phyloP scores from a whole-genome alignment of 1,140 invertebrate genomes.

The Pseudomyrmex pallidus region DNA sequence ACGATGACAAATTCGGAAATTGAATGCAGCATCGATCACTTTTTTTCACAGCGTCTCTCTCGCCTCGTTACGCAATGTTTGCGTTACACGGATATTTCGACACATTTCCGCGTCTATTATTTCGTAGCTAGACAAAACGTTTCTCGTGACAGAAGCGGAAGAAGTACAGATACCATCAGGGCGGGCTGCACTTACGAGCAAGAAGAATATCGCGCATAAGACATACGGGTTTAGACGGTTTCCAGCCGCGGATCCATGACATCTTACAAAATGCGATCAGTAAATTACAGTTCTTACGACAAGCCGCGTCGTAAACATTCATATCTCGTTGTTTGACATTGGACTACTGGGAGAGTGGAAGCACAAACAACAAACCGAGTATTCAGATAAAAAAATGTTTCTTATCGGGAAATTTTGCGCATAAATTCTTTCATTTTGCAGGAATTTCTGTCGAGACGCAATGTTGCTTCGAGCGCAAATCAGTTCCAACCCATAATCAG shows the following conservation, averaged over 20 bases:
- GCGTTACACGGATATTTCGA: slow-evolving; percentile 45
- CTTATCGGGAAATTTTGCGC: slow-evolving; percentile 47
- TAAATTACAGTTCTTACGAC: slow-evolving; percentile 66
- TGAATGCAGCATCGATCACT: slow-evolving; percentile 34
- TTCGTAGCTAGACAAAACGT: slow-evolving; percentile 49
- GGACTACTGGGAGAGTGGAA: neutral
- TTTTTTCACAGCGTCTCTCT: slow-evolving; percentile 23
- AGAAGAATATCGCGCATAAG: slow-evolving; percentile 45
- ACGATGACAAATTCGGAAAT: slow-evolving; percentile 32
- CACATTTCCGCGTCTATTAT: slow-evolving; percentile 54
- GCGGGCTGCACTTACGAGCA: slow-evolving; percentile 50
- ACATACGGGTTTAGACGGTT: slow-evolving; percentile 39
- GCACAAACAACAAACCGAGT: slow-evolving; percentile 13
- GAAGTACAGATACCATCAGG: neutral
- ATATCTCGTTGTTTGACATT: slow-evolving; percentile 65
- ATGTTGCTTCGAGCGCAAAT: slow-evolving; percentile 31
- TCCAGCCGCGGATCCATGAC: slow-evolving; percentile 45
- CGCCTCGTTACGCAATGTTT: slow-evolving; percentile 23
- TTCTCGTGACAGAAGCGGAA: slow-evolving; percentile 30
- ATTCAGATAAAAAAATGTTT: slow-evolving; percentile 60
- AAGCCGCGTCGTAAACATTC: slow-evolving; percentile 68
- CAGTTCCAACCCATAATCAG: slow-evolving; percentile 37
- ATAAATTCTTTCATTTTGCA: slow-evolving; percentile 6
- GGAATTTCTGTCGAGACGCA: neutral
- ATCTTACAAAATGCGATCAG: slow-evolving; percentile 61